These are phyloP conservation scores for Salvelinus sp. DNA, from an alignment of 2,113 vertebrate species.

Conservation along the genomic window DNA sequence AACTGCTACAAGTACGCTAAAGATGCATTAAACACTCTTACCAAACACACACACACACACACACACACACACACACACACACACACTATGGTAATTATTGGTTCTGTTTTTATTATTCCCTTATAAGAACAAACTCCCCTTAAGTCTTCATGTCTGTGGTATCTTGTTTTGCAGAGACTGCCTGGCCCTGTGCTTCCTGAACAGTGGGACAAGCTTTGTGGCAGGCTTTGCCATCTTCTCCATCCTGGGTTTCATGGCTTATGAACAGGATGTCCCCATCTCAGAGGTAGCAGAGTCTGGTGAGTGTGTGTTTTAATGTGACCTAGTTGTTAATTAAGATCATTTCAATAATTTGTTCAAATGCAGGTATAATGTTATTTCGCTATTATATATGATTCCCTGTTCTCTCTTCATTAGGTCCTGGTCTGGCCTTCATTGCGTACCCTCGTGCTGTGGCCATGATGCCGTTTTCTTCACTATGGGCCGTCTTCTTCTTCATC, in stretches of 20 bases:
- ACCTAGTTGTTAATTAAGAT: not conserved
- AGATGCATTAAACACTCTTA: not conserved
- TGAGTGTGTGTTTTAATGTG: conserved; percentile 58
- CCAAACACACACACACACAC: not conserved
- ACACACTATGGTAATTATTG: not conserved
- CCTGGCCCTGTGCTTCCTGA: conserved; percentile 87
- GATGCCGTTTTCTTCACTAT: conserved; percentile 93
- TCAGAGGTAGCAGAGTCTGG: conserved; percentile 92
- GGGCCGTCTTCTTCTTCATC: conserved; percentile 92
- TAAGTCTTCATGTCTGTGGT: conserved; percentile 4
- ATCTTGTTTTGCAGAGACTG: conserved; percentile 76
- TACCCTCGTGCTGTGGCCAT: conserved; percentile 93
- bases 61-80: too few species aligned
- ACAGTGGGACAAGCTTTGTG: conserved; percentile 92
- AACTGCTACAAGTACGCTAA: conserved; percentile 89
- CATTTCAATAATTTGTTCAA: not conserved
- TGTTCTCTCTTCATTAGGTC: conserved; percentile 72
- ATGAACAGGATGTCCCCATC: conserved; percentile 91
- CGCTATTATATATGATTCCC: conserved; percentile 19
- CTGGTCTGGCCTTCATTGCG: conserved; percentile 95
- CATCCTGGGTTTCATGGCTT: conserved; percentile 94
- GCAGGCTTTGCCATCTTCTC: conserved; percentile 97
- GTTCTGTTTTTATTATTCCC: not conserved
- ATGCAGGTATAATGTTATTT: not conserved
- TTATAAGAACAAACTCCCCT: not conserved